Evolutionary conservation across 2,888 invertebrate genomes (phyloP).

Genomic region (Cecidostiba fungosa): DNA sequence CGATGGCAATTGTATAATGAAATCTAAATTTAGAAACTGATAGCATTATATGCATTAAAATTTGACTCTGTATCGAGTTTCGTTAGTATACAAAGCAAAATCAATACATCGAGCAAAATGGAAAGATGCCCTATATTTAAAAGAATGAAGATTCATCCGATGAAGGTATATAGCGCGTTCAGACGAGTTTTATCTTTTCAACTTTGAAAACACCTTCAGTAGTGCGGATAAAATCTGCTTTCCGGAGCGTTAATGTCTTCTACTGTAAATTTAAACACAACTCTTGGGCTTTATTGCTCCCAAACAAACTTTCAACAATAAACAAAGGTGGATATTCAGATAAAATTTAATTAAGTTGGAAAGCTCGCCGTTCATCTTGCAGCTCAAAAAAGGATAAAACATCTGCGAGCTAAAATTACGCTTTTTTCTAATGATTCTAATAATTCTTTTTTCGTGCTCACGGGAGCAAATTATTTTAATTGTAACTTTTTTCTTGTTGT

Average conservation of each 20-base stretch:
- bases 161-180: background rate
- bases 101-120: constrained; percentile 30
- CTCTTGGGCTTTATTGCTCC: background rate
- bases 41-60: constrained; percentile 2
- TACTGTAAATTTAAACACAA: constrained; percentile 1
- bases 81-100: background rate
- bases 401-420: background rate
- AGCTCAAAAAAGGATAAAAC: constrained; percentile 7
- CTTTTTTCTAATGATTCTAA: background rate
- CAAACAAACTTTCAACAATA: constrained; percentile 26
- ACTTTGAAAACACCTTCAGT: background rate
- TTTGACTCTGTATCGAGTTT: constrained; percentile 5
- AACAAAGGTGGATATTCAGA: constrained; percentile 25
- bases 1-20: background rate
- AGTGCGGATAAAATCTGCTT: constrained; percentile 3
- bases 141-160: constrained; percentile 19
- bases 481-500: background rate
- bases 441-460: background rate
- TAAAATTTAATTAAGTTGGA: constrained; percentile 22
- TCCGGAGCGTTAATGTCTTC: constrained; percentile 19
- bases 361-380: background rate
- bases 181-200: constrained; percentile 16
- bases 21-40: background rate
- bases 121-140: constrained; percentile 17
- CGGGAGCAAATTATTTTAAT: background rate